Percentiles rank a stretch among this genome's conserved stretches.
phyloP scores from a whole-genome alignment of 2,888 invertebrate genomes.

The Pammene aurita region DNA sequence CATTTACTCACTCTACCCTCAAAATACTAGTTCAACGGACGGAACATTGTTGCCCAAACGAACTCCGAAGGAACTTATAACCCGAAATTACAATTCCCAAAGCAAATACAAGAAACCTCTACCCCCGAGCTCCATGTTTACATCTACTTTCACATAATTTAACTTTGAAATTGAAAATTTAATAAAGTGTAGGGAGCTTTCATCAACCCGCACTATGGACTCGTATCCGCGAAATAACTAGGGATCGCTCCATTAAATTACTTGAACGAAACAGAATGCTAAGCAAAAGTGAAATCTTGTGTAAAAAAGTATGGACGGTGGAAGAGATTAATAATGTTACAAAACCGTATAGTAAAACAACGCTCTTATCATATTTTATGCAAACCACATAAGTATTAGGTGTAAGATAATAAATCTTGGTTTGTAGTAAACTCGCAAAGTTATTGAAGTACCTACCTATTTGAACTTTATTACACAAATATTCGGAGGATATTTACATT shows the following conservation, averaged over 20 bases:
- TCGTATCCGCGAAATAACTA: conserved; percentile 32
- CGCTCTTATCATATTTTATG: background rate
- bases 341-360: background rate
- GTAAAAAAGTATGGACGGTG: background rate
- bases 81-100: conserved; percentile 13
- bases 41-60: conserved; percentile 1
- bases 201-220: conserved; percentile 46
- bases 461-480: background rate
- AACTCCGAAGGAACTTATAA: conserved; percentile 18
- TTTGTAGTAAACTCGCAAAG: background rate
- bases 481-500: too few relatives aligned
- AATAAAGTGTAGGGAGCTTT: conserved; percentile 54
- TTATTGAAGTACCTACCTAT: background rate
- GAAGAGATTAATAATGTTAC: conserved; percentile 7
- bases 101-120: conserved; percentile 28
- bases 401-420: background rate
- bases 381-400: background rate
- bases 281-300: conserved; percentile 21
- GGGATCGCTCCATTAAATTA: conserved; percentile 45
- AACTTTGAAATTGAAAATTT: conserved; percentile 58
- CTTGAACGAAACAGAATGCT: conserved; percentile 38
- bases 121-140: conserved; percentile 14
- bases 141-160: conserved; percentile 26
- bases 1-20: conserved; percentile 17
- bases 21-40: conserved; percentile 11